Base-by-base conservation (phyloP, 2,797 vertebrate species). In the Cetoscarus ocellatus region DNA sequence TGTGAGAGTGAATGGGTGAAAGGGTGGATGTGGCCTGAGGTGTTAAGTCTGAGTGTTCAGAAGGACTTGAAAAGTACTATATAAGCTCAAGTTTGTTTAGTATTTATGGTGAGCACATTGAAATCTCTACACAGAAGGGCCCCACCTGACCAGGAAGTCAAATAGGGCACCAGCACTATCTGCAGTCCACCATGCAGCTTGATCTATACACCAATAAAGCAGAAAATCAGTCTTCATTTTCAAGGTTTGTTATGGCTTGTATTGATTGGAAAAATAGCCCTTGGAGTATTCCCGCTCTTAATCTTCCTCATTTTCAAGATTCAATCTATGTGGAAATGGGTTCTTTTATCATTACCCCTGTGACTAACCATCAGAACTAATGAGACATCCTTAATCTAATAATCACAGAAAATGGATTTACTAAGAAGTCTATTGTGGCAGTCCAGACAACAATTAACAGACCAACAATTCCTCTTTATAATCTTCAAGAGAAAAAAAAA, bases 321-420 rank as follows among this genome's bases (percentile, higher is more conserved):
- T 68, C 47, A 9, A 53, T 42, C 34, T 36, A 50, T 36, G 40
- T 39, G 53, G 47, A 63, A 67, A 61, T 49, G 61, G 40, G 40
- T 53, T 75, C n/a, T 71, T 10, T 13, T 19, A 66, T 27, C 18
- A 60, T 51, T 36, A 18, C 15, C 34, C 9, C 9, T 39, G 27
- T 45, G 38, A 45, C 12, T 60, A 35, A 56, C 40, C n/a, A 34
- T 63, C 5, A 36, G 13, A 59, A 3, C 13, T 43, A 57, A 67
- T 50, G 6, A 63, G 49, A 39, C 52, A 17, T 40, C 55, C 64
- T 12, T 65, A 14, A 67, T 75, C 10, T 36, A 60, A 78, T 52
- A 51, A 73, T 61, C 35, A 10, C 9, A 64, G 39, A 9, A 64
- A 62, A 64, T 9, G 6, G 36, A 51, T 67, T 19, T 10, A 49